Evolutionary conservation across 2,113 vertebrate genomes (phyloP).

Genomic region (Hydrochoerus hydrochaeris): DNA sequence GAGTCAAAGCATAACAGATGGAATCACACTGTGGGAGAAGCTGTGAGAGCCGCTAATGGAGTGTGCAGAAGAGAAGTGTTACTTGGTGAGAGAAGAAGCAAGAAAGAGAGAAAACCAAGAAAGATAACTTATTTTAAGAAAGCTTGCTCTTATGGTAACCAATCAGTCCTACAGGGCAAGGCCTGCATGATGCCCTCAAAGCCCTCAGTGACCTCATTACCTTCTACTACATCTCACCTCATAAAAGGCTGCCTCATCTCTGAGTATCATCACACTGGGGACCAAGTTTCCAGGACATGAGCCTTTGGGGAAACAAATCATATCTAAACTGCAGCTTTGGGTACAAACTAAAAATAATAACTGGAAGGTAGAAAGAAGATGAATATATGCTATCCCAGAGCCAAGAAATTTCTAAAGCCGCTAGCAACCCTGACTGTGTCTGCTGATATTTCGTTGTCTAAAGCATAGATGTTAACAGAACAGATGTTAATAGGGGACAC

Average conservation of each 20-base stretch:
- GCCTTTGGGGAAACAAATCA: too few relatives aligned
- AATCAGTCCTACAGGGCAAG: not conserved
- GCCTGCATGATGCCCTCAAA: too few relatives aligned
- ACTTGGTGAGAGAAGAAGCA: not conserved
- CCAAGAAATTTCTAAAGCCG: not conserved
- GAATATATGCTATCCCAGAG: not conserved
- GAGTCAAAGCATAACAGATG: not conserved
- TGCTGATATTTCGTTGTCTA: not conserved
- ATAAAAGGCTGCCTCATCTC: not conserved
- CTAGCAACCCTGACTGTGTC: not conserved
- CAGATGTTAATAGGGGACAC: not conserved
- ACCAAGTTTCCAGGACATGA: not conserved
- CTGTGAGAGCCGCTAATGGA: fast-evolving
- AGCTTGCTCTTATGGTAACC: too few relatives aligned
- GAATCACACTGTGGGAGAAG: not conserved
- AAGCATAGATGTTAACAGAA: not conserved
- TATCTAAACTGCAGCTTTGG: not conserved
- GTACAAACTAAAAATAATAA: not conserved
- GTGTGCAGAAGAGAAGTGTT: not conserved
- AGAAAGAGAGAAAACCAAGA: not conserved
- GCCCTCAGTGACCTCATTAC: not conserved
- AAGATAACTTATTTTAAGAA: not conserved
- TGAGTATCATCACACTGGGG: not conserved
- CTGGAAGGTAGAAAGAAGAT: not conserved
- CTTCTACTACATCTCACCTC: not conserved